phyloP scores from a whole-genome alignment of 2,113 vertebrate genomes.

The Lasiurus cinereus region DNA sequence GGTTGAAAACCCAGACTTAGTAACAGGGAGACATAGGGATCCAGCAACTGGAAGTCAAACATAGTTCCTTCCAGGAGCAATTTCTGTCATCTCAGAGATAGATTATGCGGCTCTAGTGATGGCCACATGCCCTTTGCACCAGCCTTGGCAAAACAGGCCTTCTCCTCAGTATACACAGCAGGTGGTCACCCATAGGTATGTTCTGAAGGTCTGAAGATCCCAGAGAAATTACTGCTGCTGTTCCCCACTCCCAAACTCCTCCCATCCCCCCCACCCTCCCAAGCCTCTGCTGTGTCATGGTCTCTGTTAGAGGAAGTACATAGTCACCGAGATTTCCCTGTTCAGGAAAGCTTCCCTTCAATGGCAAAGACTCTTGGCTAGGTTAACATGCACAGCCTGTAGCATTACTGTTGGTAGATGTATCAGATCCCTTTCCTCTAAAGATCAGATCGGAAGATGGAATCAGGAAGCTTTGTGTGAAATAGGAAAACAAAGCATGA shows the following conservation, averaged over 20 bases:
- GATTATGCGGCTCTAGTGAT: background rate
- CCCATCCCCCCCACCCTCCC: too few relatives aligned
- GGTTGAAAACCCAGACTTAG: background rate
- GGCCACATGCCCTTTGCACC: background rate
- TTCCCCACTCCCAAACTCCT: background rate
- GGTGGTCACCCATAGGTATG: background rate
- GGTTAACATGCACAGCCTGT: background rate
- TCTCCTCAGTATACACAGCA: background rate
- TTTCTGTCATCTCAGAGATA: background rate
- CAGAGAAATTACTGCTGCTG: background rate
- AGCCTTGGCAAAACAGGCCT: background rate
- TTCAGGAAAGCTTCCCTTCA: background rate
- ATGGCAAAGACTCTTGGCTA: background rate
- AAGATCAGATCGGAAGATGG: background rate
- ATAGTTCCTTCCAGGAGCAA: background rate
- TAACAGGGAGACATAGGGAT: background rate
- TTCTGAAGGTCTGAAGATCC: background rate
- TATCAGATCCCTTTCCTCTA: background rate
- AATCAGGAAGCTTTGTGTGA: slow-evolving; percentile 1
- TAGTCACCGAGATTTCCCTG: background rate
- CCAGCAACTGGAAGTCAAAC: background rate
- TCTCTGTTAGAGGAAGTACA: background rate
- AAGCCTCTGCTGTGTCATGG: background rate
- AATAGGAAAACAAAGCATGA: background rate
- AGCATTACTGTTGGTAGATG: background rate